Conservation (phyloP, 2,797 vertebrate genomes). For the Emys orbicularis region DNA sequence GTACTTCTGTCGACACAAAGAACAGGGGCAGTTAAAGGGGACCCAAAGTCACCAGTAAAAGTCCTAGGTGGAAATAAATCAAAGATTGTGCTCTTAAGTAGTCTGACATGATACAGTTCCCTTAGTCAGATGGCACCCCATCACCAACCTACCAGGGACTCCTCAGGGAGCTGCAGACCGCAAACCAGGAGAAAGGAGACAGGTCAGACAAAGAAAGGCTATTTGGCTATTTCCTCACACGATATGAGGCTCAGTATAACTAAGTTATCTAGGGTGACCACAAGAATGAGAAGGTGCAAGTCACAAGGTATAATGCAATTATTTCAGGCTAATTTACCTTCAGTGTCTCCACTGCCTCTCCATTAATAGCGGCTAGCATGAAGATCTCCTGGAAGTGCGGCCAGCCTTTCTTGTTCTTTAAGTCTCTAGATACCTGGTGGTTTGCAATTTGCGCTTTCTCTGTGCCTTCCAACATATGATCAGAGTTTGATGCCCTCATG, state of each 20-base stretch:
- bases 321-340: slow-evolving; percentile 83
- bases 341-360: slow-evolving; percentile 89
- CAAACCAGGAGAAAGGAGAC: neutral
- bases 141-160: neutral
- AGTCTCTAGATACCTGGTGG: slow-evolving; percentile 17
- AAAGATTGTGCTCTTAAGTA: fast-evolving
- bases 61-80: neutral
- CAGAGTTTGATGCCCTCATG: fast-evolving
- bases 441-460: neutral
- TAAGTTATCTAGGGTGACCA: neutral
- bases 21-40: neutral
- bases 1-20: slow-evolving; percentile 83
- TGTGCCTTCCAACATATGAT: neutral
- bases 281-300: neutral
- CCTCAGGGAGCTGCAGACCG: neutral
- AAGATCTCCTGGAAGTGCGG: slow-evolving; percentile 94
- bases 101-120: neutral
- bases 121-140: fast-evolving
- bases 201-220: neutral
- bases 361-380: slow-evolving; percentile 91
- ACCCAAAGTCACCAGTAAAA: neutral
- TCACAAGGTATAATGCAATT: neutral
- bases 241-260: neutral
- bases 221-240: neutral
- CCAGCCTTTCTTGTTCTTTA: slow-evolving; percentile 86